Percentiles rank a stretch among this genome's conserved stretches.
Evolutionary conservation across 2,113 vertebrate species (phyloP).

Genomic region (Misgurnus anguillicaudatus): DNA sequence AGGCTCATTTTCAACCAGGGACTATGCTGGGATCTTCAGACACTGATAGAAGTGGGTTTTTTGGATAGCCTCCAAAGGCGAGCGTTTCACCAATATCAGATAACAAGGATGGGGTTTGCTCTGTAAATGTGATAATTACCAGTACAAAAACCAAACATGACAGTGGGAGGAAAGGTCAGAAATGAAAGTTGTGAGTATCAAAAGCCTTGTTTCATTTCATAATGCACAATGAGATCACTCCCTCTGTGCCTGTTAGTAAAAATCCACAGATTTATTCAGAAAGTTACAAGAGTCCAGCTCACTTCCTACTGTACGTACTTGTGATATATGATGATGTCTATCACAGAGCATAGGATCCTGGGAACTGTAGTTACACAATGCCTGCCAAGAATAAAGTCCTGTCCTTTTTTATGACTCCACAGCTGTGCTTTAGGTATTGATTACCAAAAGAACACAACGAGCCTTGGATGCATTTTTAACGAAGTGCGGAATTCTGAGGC

Average conservation of each 20-base stretch:
- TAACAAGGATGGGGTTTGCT: constrained; percentile 50
- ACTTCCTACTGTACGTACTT: background rate
- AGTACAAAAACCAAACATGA: constrained; percentile 39
- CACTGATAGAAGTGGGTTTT: constrained; percentile 74
- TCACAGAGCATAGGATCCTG: constrained; percentile 37
- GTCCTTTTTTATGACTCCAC: constrained; percentile 65
- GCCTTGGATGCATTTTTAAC: constrained; percentile 63
- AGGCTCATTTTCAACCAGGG: constrained; percentile 70
- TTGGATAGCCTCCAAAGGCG: constrained; percentile 70
- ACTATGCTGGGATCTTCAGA: constrained; percentile 73
- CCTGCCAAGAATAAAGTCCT: constrained; percentile 6
- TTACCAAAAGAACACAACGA: constrained; percentile 65
- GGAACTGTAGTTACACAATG: constrained; percentile 35
- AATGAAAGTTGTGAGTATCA: background rate
- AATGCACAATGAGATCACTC: background rate
- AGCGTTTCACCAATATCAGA: constrained; percentile 61
- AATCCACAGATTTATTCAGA: background rate
- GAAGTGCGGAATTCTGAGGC: constrained; percentile 74
- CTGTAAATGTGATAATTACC: constrained; percentile 44
- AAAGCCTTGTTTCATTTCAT: background rate
- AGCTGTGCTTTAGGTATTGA: constrained; percentile 76
- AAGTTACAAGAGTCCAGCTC: background rate
- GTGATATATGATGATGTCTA: constrained; percentile 5
- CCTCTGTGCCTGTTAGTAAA: background rate
- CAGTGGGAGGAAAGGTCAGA: constrained; percentile 12